phyloP scores from a whole-genome alignment of 2,113 vertebrate genomes.

The Copsychus sechellarum region DNA sequence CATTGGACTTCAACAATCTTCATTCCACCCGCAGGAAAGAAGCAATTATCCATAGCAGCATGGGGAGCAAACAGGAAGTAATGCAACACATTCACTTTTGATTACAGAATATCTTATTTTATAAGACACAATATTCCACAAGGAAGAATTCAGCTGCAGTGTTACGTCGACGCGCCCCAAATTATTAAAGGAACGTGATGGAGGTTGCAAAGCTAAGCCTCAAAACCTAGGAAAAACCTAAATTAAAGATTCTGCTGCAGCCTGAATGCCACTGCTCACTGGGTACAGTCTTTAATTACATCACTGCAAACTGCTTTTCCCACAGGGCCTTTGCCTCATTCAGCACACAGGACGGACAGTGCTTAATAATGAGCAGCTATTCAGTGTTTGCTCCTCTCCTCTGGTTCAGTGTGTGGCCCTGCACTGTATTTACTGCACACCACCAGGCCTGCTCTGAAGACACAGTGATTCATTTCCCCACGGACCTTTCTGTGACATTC shows the following conservation, averaged over 20 bases:
- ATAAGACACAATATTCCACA: neutral
- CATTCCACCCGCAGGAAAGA: constrained; percentile 44
- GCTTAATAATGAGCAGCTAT: constrained; percentile 53
- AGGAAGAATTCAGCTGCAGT: neutral
- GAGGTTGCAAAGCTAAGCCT: constrained; percentile 16
- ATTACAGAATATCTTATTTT: neutral
- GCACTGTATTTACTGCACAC: constrained; percentile 1
- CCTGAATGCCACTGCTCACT: neutral
- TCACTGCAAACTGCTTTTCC: constrained; percentile 38
- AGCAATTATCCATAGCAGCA: constrained; percentile 6
- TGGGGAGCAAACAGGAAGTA: constrained; percentile 49
- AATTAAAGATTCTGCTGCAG: neutral
- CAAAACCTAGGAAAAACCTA: neutral
- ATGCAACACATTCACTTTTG: constrained; percentile 7
- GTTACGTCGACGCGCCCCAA: neutral
- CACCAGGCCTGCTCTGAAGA: constrained; percentile 7
- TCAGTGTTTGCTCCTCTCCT: constrained; percentile 10
- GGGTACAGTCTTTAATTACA: constrained; percentile 30
- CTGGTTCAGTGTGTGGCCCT: constrained; percentile 19
- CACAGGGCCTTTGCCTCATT: neutral
- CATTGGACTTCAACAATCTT: constrained; percentile 32
- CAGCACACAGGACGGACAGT: neutral
- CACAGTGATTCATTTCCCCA: constrained; percentile 11
- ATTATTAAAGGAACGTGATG: neutral
- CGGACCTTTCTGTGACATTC: neutral